Base-by-base conservation (phyloP, 2,888 invertebrate species). In the Eupithecia vulgata region DNA sequence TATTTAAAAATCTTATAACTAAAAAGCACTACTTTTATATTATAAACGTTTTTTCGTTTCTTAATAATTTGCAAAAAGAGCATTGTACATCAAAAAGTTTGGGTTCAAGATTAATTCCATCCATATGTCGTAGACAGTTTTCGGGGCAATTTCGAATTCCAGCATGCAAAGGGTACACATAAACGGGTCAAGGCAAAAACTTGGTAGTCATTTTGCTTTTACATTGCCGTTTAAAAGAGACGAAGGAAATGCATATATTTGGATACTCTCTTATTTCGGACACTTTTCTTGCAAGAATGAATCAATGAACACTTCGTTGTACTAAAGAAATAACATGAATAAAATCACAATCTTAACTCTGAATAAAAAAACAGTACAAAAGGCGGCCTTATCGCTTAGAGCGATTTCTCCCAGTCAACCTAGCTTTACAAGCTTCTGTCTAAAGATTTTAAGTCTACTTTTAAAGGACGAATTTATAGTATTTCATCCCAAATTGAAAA, bases 121-220 rank as follows among this genome's bases (percentile, higher is more conserved):
- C 48, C 48, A 10, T 48, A 52, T 52, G 48, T 21, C 48, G 48
- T 52, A 52, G 48, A 6, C 72, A 78, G 48, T 35, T 34, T 65
- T 65, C 6, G 35, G 45, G 59, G 25, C 30, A 30, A 61, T 61
- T 37, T 61, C 34, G 34, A 34, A 61, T 30, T 61, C 61, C 34
- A 34, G 34, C 61, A 34, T 21, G 61, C 34, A 34, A 34, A 61
- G 12, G 34, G 34, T 17, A 34, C 34, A 34, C 15, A 61, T 34
- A 34, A 61, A 61, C 34, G 34, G 15, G 34, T 61, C 61, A 34
- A 3, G 34, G 34, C 13, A 61, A 61, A 30, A 61, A 34, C 17
- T 30, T 17, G 17, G 34, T 34, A 34, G 34, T 15, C 17, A 17
- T 34, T 34, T 17, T 8, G 17, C 34, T 34, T 61, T 34, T 21